phyloP scores from a whole-genome alignment of 2,888 invertebrate species.

The Trissolcus brochymenae region DNA sequence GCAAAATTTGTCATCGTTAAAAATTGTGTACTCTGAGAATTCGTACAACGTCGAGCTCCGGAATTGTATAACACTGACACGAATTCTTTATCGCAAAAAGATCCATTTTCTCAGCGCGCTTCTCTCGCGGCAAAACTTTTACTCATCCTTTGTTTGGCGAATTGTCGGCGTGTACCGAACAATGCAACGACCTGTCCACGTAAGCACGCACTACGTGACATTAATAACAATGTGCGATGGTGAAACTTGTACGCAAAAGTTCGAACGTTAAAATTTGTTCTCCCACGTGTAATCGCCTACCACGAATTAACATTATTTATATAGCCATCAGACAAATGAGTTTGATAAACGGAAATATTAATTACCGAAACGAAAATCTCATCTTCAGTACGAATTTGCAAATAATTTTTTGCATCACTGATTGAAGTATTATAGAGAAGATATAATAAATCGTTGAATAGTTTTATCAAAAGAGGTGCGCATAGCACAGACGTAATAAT shows the following conservation, averaged over 20 bases:
- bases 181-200: conserved; percentile 30
- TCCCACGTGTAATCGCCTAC: conserved; percentile 7
- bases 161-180: conserved; percentile 28
- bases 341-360: neutral
- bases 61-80: conserved; percentile 43
- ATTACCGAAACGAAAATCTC: too few species aligned
- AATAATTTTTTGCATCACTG: too few species aligned
- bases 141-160: conserved; percentile 36
- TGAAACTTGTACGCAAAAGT: conserved; percentile 35
- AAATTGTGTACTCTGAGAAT: too few species aligned
- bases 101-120: conserved; percentile 40
- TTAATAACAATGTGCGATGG: conserved; percentile 45
- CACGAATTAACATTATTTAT: conserved; percentile 9
- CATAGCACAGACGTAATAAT: neutral
- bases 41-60: neutral
- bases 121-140: conserved; percentile 37
- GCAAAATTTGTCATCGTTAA: too few species aligned
- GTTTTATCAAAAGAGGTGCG: neutral
- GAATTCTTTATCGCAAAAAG: conserved; percentile 28
- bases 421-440: too few species aligned
- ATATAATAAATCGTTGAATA: too few species aligned
- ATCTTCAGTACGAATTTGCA: too few species aligned
- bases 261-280: conserved; percentile 23
- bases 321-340: neutral
- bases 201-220: conserved; percentile 33